Percentiles rank a stretch among this genome's conserved stretches.
These are phyloP conservation scores for Amblyteles armatorius DNA, from an alignment of 2,888 invertebrate genomes.

Conservation along the genomic window DNA sequence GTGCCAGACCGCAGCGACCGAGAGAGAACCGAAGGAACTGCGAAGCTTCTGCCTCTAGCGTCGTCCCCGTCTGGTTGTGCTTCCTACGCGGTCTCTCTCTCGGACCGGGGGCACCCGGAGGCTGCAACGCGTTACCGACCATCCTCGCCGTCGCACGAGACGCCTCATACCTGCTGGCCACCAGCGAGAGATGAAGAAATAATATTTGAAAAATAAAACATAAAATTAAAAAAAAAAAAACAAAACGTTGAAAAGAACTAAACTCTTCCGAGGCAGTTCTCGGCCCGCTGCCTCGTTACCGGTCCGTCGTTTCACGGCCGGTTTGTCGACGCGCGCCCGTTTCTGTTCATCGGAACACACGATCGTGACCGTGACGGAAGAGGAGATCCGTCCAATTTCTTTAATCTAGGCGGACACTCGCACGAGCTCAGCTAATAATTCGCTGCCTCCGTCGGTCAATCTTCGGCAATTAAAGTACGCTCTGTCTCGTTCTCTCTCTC, in stretches of 20 bases:
- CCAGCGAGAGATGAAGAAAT: slow-evolving; percentile 60
- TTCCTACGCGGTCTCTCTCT: slow-evolving; percentile 4
- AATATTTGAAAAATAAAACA: slow-evolving; percentile 5
- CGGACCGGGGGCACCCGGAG: neutral
- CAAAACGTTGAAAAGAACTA: slow-evolving; percentile 7
- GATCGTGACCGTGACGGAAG: slow-evolving; percentile 9
- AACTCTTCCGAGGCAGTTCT: slow-evolving; percentile 1
- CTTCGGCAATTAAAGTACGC: slow-evolving; percentile 62
- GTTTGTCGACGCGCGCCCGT: neutral
- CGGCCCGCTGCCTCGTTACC: neutral
- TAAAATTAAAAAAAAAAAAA: neutral
- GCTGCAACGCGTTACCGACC: slow-evolving; percentile 57
- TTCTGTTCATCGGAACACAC: neutral
- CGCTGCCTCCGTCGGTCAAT: slow-evolving; percentile 41
- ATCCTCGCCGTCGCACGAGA: slow-evolving; percentile 13
- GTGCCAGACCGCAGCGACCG: slow-evolving; percentile 35
- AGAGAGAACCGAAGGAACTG: slow-evolving; percentile 26
- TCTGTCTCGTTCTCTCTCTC: neutral
- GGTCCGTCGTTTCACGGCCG: slow-evolving; percentile 1
- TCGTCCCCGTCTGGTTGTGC: slow-evolving; percentile 24
- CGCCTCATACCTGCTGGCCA: slow-evolving; percentile 31
- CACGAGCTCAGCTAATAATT: slow-evolving; percentile 20
- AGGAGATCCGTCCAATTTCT: slow-evolving; percentile 23
- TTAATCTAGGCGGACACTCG: slow-evolving; percentile 8
- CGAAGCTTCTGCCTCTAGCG: neutral